Conservation (phyloP, 1,140 invertebrate genomes). For the Temnothorax curvispinosus region DNA sequence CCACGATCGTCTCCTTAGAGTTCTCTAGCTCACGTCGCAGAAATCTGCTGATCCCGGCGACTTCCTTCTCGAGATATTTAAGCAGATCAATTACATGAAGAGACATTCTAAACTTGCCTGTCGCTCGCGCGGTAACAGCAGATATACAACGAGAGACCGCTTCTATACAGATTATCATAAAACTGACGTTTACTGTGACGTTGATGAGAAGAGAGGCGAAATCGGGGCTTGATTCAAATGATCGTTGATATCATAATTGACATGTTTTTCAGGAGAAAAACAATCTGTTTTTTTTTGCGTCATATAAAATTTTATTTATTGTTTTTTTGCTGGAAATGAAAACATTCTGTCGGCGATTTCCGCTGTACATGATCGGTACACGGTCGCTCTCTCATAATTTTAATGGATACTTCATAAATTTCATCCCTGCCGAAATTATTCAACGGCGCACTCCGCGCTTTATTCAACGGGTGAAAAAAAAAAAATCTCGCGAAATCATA, state of each 20-base stretch:
- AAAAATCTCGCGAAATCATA: conserved; percentile 54
- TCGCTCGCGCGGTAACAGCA: conserved; percentile 16
- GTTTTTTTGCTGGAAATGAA: not conserved
- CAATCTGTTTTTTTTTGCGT: not conserved
- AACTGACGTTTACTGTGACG: not conserved
- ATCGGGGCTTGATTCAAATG: not conserved
- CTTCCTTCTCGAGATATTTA: conserved; percentile 53
- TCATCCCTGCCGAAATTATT: conserved; percentile 48
- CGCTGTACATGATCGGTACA: conserved; percentile 21
- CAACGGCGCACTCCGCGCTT: not conserved
- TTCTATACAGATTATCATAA: conserved; percentile 30
- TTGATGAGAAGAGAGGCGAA: not conserved
- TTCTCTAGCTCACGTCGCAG: conserved; percentile 17
- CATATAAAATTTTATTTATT: conserved; percentile 7
- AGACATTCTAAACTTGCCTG: conserved; percentile 57
- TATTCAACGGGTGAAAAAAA: conserved; percentile 3
- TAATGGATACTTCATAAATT: conserved; percentile 59
- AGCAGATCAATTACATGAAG: conserved; percentile 59
- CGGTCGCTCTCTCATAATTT: conserved; percentile 40
- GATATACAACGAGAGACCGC: conserved; percentile 2
- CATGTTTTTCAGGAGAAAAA: not conserved
- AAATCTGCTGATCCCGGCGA: conserved; percentile 65
- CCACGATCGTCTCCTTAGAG: conserved; percentile 17
- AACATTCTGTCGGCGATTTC: conserved; percentile 14
- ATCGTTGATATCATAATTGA: not conserved